A percentile compares a stretch with the other conserved stretches of the same genome.
phyloP scores from a whole-genome alignment of 2,888 invertebrate species.

The Cistogaster globosa region DNA sequence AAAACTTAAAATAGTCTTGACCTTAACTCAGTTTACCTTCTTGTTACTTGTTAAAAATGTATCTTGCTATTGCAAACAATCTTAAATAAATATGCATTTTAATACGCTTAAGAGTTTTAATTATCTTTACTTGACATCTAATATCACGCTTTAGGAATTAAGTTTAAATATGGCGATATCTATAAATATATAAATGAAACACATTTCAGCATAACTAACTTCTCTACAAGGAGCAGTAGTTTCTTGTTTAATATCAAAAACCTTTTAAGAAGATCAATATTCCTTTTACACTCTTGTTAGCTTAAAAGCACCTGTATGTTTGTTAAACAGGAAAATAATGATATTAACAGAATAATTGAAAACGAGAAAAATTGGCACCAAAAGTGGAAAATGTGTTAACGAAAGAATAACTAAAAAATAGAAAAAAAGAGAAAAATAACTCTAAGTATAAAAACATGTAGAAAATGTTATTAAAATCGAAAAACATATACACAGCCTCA shows the following conservation, averaged over 20 bases:
- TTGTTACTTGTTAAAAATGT: not conserved
- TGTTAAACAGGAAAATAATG: slow-evolving; percentile 51
- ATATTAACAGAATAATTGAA: slow-evolving; percentile 31
- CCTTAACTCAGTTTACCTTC: slow-evolving; percentile 13
- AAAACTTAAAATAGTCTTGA: slow-evolving; percentile 36
- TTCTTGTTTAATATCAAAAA: too few species aligned
- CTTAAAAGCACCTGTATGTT: slow-evolving; percentile 65
- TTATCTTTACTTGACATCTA: too few species aligned
- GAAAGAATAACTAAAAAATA: slow-evolving; percentile 38
- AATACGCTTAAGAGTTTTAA: slow-evolving; percentile 45
- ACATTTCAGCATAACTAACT: too few species aligned
- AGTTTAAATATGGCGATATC: too few species aligned
- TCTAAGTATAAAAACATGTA: not conserved
- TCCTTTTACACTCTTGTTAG: slow-evolving; percentile 35
- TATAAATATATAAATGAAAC: too few species aligned
- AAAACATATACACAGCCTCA: not conserved
- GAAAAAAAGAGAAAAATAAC: not conserved
- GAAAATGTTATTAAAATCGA: slow-evolving; percentile 23
- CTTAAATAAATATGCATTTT: slow-evolving; percentile 54
- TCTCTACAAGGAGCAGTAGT: not conserved
- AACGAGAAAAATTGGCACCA: slow-evolving; percentile 55
- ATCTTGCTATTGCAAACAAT: slow-evolving; percentile 34
- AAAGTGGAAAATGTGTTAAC: slow-evolving; percentile 61
- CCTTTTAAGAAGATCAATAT: too few species aligned
- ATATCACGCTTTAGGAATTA: not conserved